A percentile compares a stretch with the other conserved stretches of the same genome.
Evolutionary conservation across 2,888 invertebrate genomes (phyloP).

Genomic region (Oscheius sp.): DNA sequence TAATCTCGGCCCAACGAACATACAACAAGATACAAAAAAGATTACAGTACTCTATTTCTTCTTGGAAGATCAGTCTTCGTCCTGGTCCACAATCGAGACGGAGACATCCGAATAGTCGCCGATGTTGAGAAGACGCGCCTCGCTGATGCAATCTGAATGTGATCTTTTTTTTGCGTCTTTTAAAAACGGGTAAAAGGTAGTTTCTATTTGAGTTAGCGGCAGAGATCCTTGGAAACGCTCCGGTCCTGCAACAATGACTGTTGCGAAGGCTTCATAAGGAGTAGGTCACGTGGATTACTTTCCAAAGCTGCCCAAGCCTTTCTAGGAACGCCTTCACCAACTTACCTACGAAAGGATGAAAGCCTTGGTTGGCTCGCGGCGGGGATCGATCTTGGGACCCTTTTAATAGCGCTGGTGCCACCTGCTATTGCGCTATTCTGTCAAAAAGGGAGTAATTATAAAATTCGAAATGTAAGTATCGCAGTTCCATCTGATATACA

Average conservation of each 20-base stretch:
- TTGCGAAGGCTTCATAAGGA: too few relatives aligned
- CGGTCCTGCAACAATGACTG: too few relatives aligned
- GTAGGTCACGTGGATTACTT: not conserved
- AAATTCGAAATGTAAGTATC: too few relatives aligned
- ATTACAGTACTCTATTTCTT: too few relatives aligned
- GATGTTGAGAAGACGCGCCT: conserved; percentile 2
- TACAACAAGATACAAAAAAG: too few relatives aligned
- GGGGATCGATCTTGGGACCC: too few relatives aligned
- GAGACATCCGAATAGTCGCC: conserved; percentile 29
- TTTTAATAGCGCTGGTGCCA: too few relatives aligned
- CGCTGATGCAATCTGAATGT: conserved; percentile 18
- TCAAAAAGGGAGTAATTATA: not conserved
- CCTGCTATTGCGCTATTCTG: not conserved
- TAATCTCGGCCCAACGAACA: too few relatives aligned
- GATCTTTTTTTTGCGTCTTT: not conserved
- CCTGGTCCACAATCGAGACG: conserved; percentile 15
- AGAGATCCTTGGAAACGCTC: not conserved
- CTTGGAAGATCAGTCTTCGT: not conserved
- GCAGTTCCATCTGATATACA: too few relatives aligned
- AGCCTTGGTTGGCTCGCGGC: not conserved
- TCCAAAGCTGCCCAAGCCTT: not conserved
- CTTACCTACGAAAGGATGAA: too few relatives aligned
- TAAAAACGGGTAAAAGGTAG: not conserved
- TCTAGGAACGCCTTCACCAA: not conserved
- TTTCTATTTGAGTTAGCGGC: not conserved